Percentiles rank a stretch among this genome's conserved stretches.
Conservation (phyloP, 2,888 invertebrate species). For the Eurytoma adleriae region DNA sequence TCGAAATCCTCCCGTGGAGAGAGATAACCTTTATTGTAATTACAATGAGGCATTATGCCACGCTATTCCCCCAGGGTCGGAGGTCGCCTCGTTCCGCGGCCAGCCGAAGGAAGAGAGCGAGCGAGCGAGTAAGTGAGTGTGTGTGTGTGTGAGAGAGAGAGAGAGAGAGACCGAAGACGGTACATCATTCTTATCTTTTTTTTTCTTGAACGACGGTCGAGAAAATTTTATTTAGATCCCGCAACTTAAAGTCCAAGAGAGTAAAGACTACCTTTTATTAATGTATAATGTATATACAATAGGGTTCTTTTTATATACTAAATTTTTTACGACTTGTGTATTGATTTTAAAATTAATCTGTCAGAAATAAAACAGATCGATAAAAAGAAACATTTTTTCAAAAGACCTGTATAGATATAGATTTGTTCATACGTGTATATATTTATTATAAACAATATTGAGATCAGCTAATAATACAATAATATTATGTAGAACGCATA, state of each 20-base stretch:
- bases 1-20: constrained; percentile 65
- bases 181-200: not conserved
- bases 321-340: too few relatives aligned
- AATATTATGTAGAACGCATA: too few relatives aligned
- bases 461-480: too few relatives aligned
- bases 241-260: not conserved
- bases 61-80: constrained; percentile 59
- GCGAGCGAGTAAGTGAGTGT: not conserved
- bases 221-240: constrained; percentile 31
- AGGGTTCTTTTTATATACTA: too few relatives aligned
- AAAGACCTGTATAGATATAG: too few relatives aligned
- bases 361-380: too few relatives aligned
- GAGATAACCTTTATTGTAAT: constrained; percentile 74
- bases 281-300: too few relatives aligned
- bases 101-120: constrained; percentile 7
- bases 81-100: constrained; percentile 59
- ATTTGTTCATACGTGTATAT: too few relatives aligned
- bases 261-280: too few relatives aligned
- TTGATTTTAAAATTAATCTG: too few relatives aligned
- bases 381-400: too few relatives aligned
- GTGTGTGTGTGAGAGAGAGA: not conserved
- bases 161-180: constrained; percentile 14
- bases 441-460: too few relatives aligned
- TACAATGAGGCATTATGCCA: constrained; percentile 71
- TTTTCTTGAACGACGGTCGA: not conserved